Base-by-base conservation (phyloP, 1,140 invertebrate genomes). In the Brachionus sp. region DNA sequence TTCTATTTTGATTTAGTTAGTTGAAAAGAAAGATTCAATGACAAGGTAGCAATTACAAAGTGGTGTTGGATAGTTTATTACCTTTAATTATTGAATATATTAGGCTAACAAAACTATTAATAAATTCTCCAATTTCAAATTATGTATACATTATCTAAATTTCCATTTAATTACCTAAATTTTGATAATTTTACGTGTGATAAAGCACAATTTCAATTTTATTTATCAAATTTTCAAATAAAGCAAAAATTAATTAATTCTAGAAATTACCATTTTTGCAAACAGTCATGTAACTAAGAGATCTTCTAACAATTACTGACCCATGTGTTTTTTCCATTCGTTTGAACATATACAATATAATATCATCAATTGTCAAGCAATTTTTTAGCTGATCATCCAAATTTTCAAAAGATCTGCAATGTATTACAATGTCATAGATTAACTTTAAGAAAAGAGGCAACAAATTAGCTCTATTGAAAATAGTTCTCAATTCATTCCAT, bases 401-500 rank as follows among this genome's bases (percentile, higher is more conserved):
- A 6, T 19, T n/a, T 44, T 82, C 78, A 46, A 42, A 82, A 3
- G 78, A 82, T 19, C 46, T 35, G 37, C 78, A 82, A 16, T 29
- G 50, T 13, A 57, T 19, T 1, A 68, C n/a, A 16, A 82, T 82
- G 35, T 82, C 78, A 44, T 57, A 82, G 42, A 82, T 64, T 12
- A 82, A 23, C 42, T 82, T 82, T 35, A 82, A 44, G 42, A 66
- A 68, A n/a, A 82, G 44, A 25, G 78, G 57, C 3, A 82, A 25
- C 13, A 68, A 23, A 16, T 92, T 92, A 5, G 53, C 42, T 12
- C n/a, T 82, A 12, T 50, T 84, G 39, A 97, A 86, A 7, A 90
- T 95, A 86, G 95, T 96, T 12, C 93, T 92, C 1, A 98, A 95
- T 13, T 96, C 88, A 64, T 94, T 91, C 94, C 94, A 96, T 87